Conservation (phyloP, 2,797 vertebrate species). For the Taenioides sp. region DNA sequence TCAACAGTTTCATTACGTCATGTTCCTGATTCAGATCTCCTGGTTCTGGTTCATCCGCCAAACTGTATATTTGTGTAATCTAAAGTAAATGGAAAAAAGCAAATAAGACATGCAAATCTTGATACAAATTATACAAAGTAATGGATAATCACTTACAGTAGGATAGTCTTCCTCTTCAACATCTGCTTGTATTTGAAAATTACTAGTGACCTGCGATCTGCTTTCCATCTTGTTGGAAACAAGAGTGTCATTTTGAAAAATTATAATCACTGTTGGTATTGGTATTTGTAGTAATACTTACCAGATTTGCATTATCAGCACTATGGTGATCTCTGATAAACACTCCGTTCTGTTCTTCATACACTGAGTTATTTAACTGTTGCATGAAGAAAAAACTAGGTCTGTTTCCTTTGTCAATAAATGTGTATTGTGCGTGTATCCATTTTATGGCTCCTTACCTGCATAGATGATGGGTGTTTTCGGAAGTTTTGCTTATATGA, state of each 20-base stretch:
- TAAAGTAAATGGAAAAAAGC: slow-evolving; percentile 33
- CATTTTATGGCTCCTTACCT: slow-evolving; percentile 46
- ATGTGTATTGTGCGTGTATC: neutral
- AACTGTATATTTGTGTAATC: slow-evolving; percentile 81
- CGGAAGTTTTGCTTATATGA: slow-evolving; percentile 36
- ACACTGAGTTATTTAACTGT: slow-evolving; percentile 47
- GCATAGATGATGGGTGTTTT: slow-evolving; percentile 44
- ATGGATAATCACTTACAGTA: slow-evolving; percentile 43
- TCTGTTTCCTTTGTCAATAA: neutral
- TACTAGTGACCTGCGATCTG: slow-evolving; percentile 22
- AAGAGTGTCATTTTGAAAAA: neutral
- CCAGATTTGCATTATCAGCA: slow-evolving; percentile 37
- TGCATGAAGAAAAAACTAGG: slow-evolving; percentile 24
- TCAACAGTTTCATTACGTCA: slow-evolving; percentile 71
- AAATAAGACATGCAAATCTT: neutral
- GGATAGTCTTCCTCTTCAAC: slow-evolving; percentile 58
- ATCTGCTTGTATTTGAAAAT: slow-evolving; percentile 11
- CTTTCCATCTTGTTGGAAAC: slow-evolving; percentile 30
- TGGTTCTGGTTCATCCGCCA: slow-evolving; percentile 49
- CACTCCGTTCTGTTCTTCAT: slow-evolving; percentile 42
- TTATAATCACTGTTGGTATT: neutral
- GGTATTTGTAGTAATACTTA: slow-evolving; percentile 18
- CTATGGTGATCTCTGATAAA: slow-evolving; percentile 32
- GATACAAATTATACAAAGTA: neutral
- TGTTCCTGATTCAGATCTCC: slow-evolving; percentile 50